Evolutionary conservation across 2,888 invertebrate genomes (phyloP), one percentile per base, ranked within the genome.

Genomic region (Apoda limacodes): DNA sequence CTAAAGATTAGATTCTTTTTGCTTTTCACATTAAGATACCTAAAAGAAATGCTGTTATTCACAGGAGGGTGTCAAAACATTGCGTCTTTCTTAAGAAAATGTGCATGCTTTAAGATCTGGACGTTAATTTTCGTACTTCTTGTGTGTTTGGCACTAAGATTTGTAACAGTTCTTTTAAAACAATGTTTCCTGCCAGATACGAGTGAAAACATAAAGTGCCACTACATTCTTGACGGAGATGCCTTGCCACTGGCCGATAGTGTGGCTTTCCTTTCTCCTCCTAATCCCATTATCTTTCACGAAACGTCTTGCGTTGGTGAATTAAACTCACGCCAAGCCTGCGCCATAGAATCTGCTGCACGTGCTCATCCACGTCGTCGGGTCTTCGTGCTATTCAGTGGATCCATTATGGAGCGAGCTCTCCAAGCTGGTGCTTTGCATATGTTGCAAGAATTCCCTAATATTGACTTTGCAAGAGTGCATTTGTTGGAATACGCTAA

Each of bases 261-360:
- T 9, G 36, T 39, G 1, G 44, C 45, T 9, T 54, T 66, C 9
- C 37, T 40, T 4, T 50, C 60, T 26, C 66, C 74, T 10, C 52
- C 55, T 10, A 46, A 47, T 13, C 83, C 84, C 7, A 87, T 88
- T 40, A 88, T 88, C 53, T 88, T 89, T 48, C 83, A 85, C 42
- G 88, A 88, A 49, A 87, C 88, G 0, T 86, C 87, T 0, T 88
- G 88, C 46, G 71, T 62, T 2, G 72, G 76, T 3, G 52, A 60
- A 1, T 52, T 88, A 17, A 76, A 70, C 11, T 50, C 83, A 0
- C 68, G 88, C 10, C 86, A 89, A 50, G 85, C 87, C 0, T 89
- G 88, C 52, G 85, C 88, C 0, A 81, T 88, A 0, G 89, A 89
- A 61, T 87, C 88, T 0, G 87, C 88, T 0, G 86, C 88, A 0